Evolutionary conservation across 2,113 vertebrate species (phyloP).

Genomic region (Pantherophis guttatus): DNA sequence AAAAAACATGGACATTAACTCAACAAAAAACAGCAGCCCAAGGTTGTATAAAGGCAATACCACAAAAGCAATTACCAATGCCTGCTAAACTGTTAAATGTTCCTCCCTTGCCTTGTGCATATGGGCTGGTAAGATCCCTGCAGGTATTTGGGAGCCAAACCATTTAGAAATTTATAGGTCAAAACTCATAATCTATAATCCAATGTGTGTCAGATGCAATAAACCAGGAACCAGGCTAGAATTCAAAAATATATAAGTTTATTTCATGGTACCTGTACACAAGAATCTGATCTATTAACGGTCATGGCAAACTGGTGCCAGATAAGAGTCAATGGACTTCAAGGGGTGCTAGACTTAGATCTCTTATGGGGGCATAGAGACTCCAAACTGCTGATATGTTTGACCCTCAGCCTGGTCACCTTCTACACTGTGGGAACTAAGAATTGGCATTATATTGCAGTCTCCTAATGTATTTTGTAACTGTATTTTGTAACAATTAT

Average conservation of each 20-base stretch:
- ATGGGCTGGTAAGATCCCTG: not conserved
- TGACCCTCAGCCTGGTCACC: not conserved
- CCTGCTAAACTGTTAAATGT: not conserved
- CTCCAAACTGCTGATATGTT: not conserved
- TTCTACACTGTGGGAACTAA: not conserved
- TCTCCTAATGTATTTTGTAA: not conserved
- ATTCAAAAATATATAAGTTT: not conserved
- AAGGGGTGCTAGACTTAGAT: not conserved
- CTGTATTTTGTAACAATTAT: not conserved
- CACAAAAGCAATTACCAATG: not conserved
- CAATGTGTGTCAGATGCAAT: not conserved
- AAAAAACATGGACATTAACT: not conserved
- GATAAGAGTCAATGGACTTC: not conserved
- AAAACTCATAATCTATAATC: not conserved
- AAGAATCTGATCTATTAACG: not conserved
- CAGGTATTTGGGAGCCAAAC: not conserved
- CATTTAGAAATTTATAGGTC: not conserved
- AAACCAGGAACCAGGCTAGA: not conserved
- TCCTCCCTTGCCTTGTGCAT: not conserved
- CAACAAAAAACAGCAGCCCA: not conserved
- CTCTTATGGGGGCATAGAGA: not conserved
- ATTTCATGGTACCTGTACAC: not conserved
- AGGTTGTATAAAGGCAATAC: not conserved
- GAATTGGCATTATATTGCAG: not conserved
- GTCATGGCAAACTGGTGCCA: not conserved